A percentile compares a stretch with the other conserved stretches of the same genome.
These are phyloP conservation scores for Pristionchus mayeri DNA, from an alignment of 2,888 invertebrate species.

Conservation along the genomic window DNA sequence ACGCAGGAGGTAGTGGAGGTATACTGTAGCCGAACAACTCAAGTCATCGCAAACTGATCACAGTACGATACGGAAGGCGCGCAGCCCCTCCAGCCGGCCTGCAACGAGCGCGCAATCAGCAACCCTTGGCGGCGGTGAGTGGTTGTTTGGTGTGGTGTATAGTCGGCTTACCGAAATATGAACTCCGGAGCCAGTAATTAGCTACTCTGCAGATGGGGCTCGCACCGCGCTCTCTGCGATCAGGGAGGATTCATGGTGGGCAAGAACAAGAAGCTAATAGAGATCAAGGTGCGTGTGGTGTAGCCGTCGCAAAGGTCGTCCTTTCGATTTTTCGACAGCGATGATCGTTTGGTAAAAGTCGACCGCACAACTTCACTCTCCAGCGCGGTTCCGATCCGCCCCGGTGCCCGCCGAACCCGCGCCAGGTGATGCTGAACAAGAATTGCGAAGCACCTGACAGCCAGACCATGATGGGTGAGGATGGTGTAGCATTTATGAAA, in stretches of 20 bases:
- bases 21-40: not conserved
- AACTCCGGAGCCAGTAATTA: no score
- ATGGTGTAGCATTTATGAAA: not conserved
- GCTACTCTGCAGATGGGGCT: no score
- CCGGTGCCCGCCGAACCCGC: not conserved
- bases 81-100: not conserved
- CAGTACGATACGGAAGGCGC: slow-evolving; percentile 7
- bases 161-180: not conserved
- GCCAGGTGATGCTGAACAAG: not conserved
- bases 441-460: not conserved
- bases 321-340: not conserved
- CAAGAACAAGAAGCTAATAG: not conserved
- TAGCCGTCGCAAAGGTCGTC: not conserved
- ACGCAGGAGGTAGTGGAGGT: slow-evolving; percentile 7
- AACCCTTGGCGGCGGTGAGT: slow-evolving; percentile 20
- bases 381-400: slow-evolving; percentile 2
- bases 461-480: not conserved
- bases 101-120: slow-evolving; percentile 26
- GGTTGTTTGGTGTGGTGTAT: not conserved
- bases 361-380: not conserved
- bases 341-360: not conserved
- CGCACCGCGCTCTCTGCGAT: not conserved
- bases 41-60: not conserved
- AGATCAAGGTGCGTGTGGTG: slow-evolving; percentile 25
- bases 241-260: not conserved